Evolutionary conservation across 1,140 invertebrate species (phyloP).

Genomic region (Lucilia cuprina): DNA sequence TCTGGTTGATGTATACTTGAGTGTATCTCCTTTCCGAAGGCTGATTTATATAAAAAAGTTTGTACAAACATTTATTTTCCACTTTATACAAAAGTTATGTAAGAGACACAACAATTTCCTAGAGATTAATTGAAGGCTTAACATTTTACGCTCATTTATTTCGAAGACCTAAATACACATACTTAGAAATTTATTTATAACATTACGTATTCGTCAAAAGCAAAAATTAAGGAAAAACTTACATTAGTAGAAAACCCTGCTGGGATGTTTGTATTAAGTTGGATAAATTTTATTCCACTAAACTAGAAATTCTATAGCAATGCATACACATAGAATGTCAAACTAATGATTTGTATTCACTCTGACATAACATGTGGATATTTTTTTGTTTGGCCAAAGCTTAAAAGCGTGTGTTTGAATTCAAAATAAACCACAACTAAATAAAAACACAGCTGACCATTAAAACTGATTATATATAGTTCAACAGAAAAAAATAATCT

Average conservation of each 20-base stretch:
- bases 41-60: too few species aligned
- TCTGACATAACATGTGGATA: neutral
- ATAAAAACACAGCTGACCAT: neutral
- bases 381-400: neutral
- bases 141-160: neutral
- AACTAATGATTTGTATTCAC: neutral
- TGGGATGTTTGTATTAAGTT: neutral
- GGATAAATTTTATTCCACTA: neutral
- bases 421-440: neutral
- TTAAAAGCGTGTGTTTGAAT: neutral
- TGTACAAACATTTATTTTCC: too few species aligned
- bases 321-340: neutral
- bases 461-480: neutral
- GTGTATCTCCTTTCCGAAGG: too few species aligned
- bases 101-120: neutral
- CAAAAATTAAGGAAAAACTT: neutral
- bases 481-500: neutral
- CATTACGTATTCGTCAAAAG: neutral
- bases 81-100: neutral
- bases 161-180: neutral
- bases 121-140: neutral
- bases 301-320: neutral
- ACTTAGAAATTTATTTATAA: too few species aligned
- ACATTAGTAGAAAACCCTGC: neutral
- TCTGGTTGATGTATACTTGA: too few species aligned